These are phyloP conservation scores for Chloroclysta siterata DNA, from an alignment of 2,888 invertebrate species.

Conservation along the genomic window DNA sequence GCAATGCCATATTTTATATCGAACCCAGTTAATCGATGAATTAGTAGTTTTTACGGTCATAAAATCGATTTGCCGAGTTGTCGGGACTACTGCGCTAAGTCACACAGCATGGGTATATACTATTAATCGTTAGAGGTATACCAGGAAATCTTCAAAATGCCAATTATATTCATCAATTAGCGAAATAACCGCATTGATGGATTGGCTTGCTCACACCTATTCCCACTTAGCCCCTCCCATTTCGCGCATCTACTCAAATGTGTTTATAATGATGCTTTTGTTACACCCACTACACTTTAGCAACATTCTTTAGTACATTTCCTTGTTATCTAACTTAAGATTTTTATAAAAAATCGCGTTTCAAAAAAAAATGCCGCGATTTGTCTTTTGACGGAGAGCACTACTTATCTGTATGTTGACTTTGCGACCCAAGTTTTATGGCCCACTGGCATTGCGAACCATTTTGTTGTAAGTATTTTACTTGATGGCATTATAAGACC, in stretches of 20 bases:
- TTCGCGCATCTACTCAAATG: slow-evolving; percentile 73
- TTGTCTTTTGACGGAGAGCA: neutral
- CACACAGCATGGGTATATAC: neutral
- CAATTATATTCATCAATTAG: slow-evolving; percentile 8
- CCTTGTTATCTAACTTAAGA: slow-evolving; percentile 61
- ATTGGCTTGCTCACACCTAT: slow-evolving; percentile 19
- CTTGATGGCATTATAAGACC: too few relatives aligned
- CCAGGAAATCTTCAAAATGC: neutral
- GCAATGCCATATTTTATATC: too few relatives aligned
- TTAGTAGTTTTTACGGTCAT: too few relatives aligned
- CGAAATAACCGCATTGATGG: slow-evolving; percentile 13
- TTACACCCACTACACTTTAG: slow-evolving; percentile 67
- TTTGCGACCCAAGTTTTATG: too few relatives aligned
- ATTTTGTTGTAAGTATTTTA: neutral
- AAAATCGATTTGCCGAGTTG: too few relatives aligned
- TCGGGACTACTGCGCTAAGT: too few relatives aligned
- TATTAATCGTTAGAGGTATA: neutral
- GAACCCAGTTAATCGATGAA: too few relatives aligned
- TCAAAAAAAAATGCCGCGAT: neutral
- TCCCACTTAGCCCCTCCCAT: slow-evolving; percentile 62
- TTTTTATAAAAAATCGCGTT: too few relatives aligned
- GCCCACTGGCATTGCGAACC: too few relatives aligned
- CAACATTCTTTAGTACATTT: slow-evolving; percentile 50
- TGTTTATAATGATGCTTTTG: slow-evolving; percentile 73
- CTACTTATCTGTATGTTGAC: too few relatives aligned